A percentile compares a stretch with the other conserved stretches of the same genome.
phyloP scores from a whole-genome alignment of 2,113 vertebrate genomes.

The Colossoma macropomum region DNA sequence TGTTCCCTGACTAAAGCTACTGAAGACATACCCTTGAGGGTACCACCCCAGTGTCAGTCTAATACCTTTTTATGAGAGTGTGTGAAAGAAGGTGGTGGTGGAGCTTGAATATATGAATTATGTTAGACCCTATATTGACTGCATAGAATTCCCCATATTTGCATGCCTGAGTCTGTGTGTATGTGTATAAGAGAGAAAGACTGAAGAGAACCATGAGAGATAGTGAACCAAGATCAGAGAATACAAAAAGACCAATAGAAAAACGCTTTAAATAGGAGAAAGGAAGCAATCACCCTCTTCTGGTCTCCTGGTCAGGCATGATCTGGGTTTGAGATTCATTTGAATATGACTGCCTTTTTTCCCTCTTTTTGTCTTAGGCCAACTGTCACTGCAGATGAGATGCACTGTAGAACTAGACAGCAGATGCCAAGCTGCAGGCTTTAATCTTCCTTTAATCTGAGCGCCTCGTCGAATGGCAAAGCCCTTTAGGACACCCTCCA shows the following conservation, averaged over 20 bases:
- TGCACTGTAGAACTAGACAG: not conserved
- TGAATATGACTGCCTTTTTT: not conserved
- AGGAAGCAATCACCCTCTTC: not conserved
- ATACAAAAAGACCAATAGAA: not conserved
- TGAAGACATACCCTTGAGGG: too few relatives aligned
- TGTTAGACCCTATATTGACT: too few relatives aligned
- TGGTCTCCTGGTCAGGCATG: not conserved
- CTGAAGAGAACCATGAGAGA: too few relatives aligned
- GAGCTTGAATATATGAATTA: not conserved
- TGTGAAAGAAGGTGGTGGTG: too few relatives aligned
- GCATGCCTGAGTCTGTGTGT: not conserved
- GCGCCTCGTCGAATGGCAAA: not conserved
- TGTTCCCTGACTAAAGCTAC: too few relatives aligned
- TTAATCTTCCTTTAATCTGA: conserved; percentile 37
- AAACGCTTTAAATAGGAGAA: not conserved
- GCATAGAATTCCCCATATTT: not conserved
- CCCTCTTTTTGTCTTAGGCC: not conserved
- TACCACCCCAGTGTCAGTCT: too few relatives aligned
- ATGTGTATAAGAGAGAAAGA: not conserved
- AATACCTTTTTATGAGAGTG: too few relatives aligned
- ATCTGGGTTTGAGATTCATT: not conserved
- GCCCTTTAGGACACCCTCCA: not conserved
- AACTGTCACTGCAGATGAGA: conserved; percentile 20
- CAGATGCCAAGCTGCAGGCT: conserved; percentile 4
- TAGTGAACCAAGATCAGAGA: not conserved